Conservation (phyloP, 2,113 vertebrate species). For the Xiphophorus couchianus region DNA sequence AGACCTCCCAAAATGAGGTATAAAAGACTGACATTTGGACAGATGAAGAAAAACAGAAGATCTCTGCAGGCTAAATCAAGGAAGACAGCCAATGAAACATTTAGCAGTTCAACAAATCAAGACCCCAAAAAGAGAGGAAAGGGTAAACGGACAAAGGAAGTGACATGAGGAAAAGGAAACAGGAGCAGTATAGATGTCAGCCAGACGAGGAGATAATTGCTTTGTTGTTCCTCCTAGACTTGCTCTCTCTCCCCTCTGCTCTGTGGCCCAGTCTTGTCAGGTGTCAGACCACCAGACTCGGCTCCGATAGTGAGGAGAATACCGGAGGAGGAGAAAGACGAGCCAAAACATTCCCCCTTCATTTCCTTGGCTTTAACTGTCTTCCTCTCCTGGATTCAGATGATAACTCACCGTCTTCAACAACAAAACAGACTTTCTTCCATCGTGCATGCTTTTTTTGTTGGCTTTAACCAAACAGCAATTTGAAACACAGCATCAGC, state of each 20-base stretch:
- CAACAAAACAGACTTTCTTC: constrained; percentile 48
- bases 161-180: constrained; percentile 43
- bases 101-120: constrained; percentile 45
- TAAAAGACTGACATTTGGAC: constrained; percentile 29
- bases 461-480: constrained; percentile 37
- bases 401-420: constrained; percentile 63
- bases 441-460: constrained; percentile 11
- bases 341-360: constrained; percentile 8
- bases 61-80: constrained; percentile 31
- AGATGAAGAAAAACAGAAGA: constrained; percentile 43
- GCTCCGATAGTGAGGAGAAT: constrained; percentile 7
- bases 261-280: constrained; percentile 38
- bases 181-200: constrained; percentile 56
- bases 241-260: constrained; percentile 6
- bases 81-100: constrained; percentile 37
- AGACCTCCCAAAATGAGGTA: background rate
- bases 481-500: constrained; percentile 41
- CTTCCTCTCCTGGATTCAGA: constrained; percentile 31
- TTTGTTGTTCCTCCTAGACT: constrained; percentile 53
- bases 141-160: constrained; percentile 47
- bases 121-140: constrained; percentile 32
- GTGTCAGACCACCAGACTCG: constrained; percentile 56
- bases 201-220: constrained; percentile 61
- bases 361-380: constrained; percentile 22
- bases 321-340: background rate